Conservation (phyloP, 2,888 invertebrate genomes). For the Clitarchus hookeri region DNA sequence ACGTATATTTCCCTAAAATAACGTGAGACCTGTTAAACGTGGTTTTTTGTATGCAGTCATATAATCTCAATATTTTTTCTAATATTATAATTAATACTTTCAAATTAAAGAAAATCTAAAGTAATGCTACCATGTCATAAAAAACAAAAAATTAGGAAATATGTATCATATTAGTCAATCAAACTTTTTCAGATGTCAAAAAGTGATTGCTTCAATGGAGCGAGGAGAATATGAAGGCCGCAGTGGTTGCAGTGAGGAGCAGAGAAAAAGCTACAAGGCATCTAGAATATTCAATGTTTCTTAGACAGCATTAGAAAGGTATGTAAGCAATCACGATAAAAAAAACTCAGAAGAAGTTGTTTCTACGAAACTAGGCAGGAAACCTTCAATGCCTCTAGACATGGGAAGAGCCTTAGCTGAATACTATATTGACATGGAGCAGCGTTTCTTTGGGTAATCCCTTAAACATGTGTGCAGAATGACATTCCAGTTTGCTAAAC, state of each 20-base stretch:
- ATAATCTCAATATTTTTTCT: too few relatives aligned
- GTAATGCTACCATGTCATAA: too few relatives aligned
- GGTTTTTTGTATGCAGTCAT: too few relatives aligned
- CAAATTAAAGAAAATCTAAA: too few relatives aligned
- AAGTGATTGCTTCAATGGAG: neutral
- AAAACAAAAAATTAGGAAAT: too few relatives aligned
- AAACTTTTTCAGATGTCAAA: neutral
- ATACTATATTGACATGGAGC: neutral
- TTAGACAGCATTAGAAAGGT: neutral
- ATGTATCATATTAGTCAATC: too few relatives aligned
- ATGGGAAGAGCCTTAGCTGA: neutral
- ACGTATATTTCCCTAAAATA: too few relatives aligned
- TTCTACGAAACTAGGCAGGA: neutral
- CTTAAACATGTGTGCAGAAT: neutral
- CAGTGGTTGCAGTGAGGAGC: neutral
- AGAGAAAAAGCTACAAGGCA: slow-evolving; percentile 11
- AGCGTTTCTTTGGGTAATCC: slow-evolving; percentile 16
- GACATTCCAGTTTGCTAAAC: neutral
- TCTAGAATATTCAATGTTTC: neutral
- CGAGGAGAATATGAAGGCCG: neutral
- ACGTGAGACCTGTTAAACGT: too few relatives aligned
- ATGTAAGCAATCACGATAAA: neutral
- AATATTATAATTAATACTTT: too few relatives aligned
- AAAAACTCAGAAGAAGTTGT: neutral
- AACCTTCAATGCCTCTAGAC: neutral